These are phyloP conservation scores for Epistrophella euchroma DNA, from an alignment of 2,888 invertebrate species.

Conservation along the genomic window DNA sequence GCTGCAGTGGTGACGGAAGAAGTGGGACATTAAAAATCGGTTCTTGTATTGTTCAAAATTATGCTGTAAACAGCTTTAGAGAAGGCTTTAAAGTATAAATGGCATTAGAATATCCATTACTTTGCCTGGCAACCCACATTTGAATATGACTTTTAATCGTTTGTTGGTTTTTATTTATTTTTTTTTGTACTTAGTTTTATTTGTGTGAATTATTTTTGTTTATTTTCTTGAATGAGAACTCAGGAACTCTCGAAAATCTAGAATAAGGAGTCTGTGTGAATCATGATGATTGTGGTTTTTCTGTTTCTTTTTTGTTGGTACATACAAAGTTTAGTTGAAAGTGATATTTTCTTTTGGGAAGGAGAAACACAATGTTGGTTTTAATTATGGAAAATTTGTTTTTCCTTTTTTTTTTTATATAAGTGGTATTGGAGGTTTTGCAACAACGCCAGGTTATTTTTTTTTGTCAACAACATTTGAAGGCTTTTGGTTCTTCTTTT, in stretches of 20 bases:
- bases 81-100: constrained; percentile 62
- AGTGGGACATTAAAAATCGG: constrained; percentile 52
- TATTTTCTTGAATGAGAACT: constrained; percentile 14
- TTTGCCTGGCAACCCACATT: constrained; percentile 32
- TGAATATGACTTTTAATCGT: constrained; percentile 37
- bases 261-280: constrained; percentile 12
- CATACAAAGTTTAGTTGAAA: constrained; percentile 2
- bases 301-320: background rate
- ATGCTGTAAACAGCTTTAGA: constrained; percentile 64
- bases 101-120: constrained; percentile 50
- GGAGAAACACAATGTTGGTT: background rate
- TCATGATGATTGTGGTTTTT: constrained; percentile 1
- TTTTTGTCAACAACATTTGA: no score
- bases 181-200: background rate
- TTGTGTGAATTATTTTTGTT: constrained; percentile 6
- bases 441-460: no score
- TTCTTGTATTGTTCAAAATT: constrained; percentile 28
- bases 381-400: background rate
- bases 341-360: background rate
- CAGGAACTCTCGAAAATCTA: constrained; percentile 15
- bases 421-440: no score
- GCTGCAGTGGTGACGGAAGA: background rate
- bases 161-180: constrained; percentile 15
- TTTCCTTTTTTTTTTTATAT: no score
- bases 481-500: no score